These are phyloP conservation scores for Zaprionus nigranus DNA, from an alignment of 1,140 invertebrate species.

Conservation along the genomic window DNA sequence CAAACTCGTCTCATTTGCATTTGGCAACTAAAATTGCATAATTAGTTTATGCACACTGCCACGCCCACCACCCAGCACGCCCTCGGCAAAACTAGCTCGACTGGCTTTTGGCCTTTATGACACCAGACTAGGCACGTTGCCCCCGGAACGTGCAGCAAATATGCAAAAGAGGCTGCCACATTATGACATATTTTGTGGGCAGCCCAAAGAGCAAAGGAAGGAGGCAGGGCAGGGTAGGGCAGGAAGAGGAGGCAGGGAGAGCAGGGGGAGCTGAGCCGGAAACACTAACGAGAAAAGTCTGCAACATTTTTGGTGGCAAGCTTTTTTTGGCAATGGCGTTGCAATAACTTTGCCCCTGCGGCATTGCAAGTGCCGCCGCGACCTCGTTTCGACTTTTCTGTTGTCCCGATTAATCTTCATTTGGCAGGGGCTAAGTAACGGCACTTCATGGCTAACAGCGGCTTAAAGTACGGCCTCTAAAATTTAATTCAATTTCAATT, in stretches of 20 bases:
- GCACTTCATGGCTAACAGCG: slow-evolving; percentile 2
- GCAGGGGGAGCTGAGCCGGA: slow-evolving; percentile 46
- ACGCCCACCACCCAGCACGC: neutral
- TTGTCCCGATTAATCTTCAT: slow-evolving; percentile 53
- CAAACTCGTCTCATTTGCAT: slow-evolving; percentile 57
- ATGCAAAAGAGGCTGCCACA: slow-evolving; percentile 42
- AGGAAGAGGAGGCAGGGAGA: neutral
- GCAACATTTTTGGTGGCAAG: slow-evolving; percentile 49
- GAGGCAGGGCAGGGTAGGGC: neutral
- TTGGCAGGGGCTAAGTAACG: slow-evolving; percentile 10
- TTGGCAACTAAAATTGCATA: slow-evolving; percentile 55
- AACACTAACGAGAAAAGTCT: slow-evolving; percentile 68
- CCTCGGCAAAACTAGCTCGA: neutral
- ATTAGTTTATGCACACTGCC: slow-evolving; percentile 62
- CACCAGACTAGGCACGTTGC: slow-evolving; percentile 13
- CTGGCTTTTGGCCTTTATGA: slow-evolving; percentile 56
- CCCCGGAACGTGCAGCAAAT: slow-evolving; percentile 23
- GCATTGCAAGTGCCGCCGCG: slow-evolving; percentile 27
- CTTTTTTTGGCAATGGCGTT: slow-evolving; percentile 48
- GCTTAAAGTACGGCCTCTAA: slow-evolving; percentile 14
- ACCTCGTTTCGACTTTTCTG: neutral
- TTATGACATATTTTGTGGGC: slow-evolving; percentile 56
- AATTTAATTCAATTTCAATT: slow-evolving; percentile 62
- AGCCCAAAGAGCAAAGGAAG: slow-evolving; percentile 7
- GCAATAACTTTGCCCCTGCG: slow-evolving; percentile 30